Base-by-base conservation (phyloP, 2,888 invertebrate genomes). In the Acrocera orbiculus region DNA sequence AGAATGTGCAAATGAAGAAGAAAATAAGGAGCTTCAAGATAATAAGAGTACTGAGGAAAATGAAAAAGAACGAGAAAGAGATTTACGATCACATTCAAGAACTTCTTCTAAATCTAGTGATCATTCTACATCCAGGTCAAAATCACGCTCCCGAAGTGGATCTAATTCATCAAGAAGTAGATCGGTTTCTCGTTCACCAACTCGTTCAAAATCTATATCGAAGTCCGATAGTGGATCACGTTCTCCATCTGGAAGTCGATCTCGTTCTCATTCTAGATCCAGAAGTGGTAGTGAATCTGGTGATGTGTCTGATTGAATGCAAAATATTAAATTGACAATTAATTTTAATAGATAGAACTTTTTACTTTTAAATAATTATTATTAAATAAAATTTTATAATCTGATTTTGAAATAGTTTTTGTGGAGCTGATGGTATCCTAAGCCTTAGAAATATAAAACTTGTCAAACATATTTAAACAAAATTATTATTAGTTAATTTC, bases 291-390 rank as follows among this genome's bases (percentile, higher is more conserved):
- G 54, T 3, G 52, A 50, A 29, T 52, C 58, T 11, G 56, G 50
- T n/a, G 57, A 56, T 31, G 56, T 61, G 4, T 62, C 64, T 1
- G 59, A 50, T 11, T 35, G n/a, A n/a, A n/a, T n/a, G n/a, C n/a
- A n/a, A n/a, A n/a, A n/a, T n/a, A n/a, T n/a, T n/a, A n/a, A n/a
- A n/a, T n/a, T n/a, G n/a, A n/a, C n/a, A n/a, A n/a, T n/a, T n/a
- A n/a, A n/a, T n/a, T n/a, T n/a, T n/a, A n/a, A n/a, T n/a, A n/a
- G n/a, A n/a, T n/a, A n/a, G n/a, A n/a, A n/a, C n/a, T n/a, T n/a
- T n/a, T n/a, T n/a, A n/a, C n/a, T n/a, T n/a, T n/a, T n/a, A n/a
- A n/a, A n/a, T n/a, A n/a, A n/a, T n/a, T n/a, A n/a, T n/a, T n/a
- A n/a, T n/a, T n/a, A n/a, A n/a, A n/a, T n/a, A n/a, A n/a, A n/a